Conservation (phyloP, 2,888 invertebrate genomes). For the Panzeria rudis region DNA sequence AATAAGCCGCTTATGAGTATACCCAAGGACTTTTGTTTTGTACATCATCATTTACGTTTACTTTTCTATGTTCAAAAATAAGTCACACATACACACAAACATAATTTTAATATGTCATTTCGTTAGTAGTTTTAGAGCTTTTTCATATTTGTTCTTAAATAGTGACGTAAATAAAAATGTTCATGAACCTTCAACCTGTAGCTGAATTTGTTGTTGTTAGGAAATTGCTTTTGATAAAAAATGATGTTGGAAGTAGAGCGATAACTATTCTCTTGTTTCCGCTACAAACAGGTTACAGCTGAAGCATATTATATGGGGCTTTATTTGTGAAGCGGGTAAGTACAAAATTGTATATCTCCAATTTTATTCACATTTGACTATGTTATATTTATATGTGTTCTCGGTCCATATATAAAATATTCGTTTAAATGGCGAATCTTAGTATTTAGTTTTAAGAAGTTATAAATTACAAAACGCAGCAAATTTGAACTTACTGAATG, state of each 20-base stretch:
- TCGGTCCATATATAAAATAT: no score
- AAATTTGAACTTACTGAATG: no score
- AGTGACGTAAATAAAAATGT: constrained; percentile 67
- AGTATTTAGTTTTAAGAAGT: no score
- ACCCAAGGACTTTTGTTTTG: constrained; percentile 57
- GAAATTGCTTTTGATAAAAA: background rate
- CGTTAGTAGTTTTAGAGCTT: constrained; percentile 13
- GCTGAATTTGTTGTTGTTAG: constrained; percentile 48
- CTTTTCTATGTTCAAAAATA: background rate
- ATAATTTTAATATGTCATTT: constrained; percentile 23
- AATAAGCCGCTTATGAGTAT: constrained; percentile 62
- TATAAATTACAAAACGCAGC: no score
- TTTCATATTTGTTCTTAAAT: constrained; percentile 16
- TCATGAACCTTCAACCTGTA: constrained; percentile 71
- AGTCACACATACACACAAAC: background rate
- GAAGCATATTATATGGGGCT: background rate
- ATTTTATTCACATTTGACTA: no score
- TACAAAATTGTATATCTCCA: no score
- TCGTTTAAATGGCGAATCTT: no score
- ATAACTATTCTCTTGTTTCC: background rate
- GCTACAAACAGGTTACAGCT: background rate
- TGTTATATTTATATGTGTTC: no score
- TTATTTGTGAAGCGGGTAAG: no score
- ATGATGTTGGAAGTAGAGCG: background rate
- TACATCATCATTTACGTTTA: constrained; percentile 34